Conservation (phyloP, 2,113 vertebrate genomes). For the Terrapene triunguis region DNA sequence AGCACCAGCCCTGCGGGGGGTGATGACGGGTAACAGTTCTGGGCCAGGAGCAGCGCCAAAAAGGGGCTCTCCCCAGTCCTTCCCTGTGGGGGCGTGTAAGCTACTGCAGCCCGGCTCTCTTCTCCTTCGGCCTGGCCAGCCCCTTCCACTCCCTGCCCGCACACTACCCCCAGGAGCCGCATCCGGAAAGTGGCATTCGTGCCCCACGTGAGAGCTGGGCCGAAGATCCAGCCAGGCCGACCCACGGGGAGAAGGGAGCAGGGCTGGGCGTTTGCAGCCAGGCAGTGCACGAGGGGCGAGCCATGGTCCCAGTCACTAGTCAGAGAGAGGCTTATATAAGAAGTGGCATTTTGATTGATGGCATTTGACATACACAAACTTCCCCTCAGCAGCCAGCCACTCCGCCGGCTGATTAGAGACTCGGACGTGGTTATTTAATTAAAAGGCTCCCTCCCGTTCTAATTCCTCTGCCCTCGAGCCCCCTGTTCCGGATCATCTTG, state of each 20-base stretch:
- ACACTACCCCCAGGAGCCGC: too few species aligned
- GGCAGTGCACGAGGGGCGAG: accelerated
- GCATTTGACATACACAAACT: slow-evolving; percentile 48
- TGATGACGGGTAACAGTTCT: too few species aligned
- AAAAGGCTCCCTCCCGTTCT: slow-evolving; percentile 56
- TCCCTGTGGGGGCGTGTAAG: too few species aligned
- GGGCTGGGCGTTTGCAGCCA: neutral
- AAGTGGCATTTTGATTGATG: slow-evolving; percentile 54
- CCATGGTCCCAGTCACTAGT: neutral
- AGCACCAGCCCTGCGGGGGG: too few species aligned
- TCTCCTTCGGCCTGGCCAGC: too few species aligned
- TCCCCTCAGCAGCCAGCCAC: slow-evolving; percentile 45
- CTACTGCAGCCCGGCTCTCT: too few species aligned
- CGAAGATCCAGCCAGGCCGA: too few species aligned
- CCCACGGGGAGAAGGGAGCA: accelerated
- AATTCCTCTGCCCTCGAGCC: slow-evolving; percentile 4
- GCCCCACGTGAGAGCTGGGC: too few species aligned
- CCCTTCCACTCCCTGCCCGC: too few species aligned
- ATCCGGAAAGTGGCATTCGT: too few species aligned
- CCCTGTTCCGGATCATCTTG: slow-evolving; percentile 36
- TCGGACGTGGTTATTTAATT: slow-evolving; percentile 60
- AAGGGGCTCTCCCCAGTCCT: too few species aligned
- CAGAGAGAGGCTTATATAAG: neutral
- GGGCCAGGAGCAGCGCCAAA: too few species aligned
- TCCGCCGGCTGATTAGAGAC: neutral